phyloP scores from a whole-genome alignment of 2,888 invertebrate species.

The Tenthredo amoena region DNA sequence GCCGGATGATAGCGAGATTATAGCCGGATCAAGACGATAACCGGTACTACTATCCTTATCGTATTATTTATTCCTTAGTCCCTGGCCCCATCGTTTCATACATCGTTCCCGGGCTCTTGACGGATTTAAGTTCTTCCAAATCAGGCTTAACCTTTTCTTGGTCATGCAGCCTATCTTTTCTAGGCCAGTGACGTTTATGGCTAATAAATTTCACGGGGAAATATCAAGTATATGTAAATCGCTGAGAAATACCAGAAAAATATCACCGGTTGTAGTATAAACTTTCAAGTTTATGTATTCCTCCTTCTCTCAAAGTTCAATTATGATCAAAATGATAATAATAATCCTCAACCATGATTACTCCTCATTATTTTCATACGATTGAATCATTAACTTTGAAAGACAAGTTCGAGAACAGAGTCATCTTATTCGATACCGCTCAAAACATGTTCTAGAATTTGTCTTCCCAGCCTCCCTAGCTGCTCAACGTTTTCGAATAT shows the following conservation, averaged over 20 bases:
- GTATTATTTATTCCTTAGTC: conserved; percentile 32
- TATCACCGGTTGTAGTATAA: neutral
- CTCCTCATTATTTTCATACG: too few species aligned
- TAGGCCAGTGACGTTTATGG: conserved; percentile 35
- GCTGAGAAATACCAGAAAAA: conserved; percentile 6
- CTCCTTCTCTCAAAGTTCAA: neutral
- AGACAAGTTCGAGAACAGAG: too few species aligned
- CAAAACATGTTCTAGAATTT: neutral
- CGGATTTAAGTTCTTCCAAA: conserved; percentile 29
- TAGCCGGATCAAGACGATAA: conserved; percentile 11
- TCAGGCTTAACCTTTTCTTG: conserved; percentile 18
- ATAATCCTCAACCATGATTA: too few species aligned
- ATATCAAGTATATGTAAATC: conserved; percentile 9
- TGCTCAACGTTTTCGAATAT: neutral
- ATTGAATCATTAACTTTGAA: too few species aligned
- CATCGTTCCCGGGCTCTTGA: conserved; percentile 17
- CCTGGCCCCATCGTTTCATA: conserved; percentile 5
- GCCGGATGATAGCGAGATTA: conserved; percentile 11
- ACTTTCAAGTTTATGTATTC: neutral
- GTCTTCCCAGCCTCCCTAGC: neutral
- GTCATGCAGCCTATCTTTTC: conserved; percentile 19
- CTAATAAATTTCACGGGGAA: conserved; percentile 13
- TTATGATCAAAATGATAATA: too few species aligned
- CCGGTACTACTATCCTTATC: conserved; percentile 30
- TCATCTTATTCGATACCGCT: too few species aligned